phyloP scores from a whole-genome alignment of 37 sponge, comb jelly and placozoan genomes.

The Mnemiopsis leidyi region DNA sequence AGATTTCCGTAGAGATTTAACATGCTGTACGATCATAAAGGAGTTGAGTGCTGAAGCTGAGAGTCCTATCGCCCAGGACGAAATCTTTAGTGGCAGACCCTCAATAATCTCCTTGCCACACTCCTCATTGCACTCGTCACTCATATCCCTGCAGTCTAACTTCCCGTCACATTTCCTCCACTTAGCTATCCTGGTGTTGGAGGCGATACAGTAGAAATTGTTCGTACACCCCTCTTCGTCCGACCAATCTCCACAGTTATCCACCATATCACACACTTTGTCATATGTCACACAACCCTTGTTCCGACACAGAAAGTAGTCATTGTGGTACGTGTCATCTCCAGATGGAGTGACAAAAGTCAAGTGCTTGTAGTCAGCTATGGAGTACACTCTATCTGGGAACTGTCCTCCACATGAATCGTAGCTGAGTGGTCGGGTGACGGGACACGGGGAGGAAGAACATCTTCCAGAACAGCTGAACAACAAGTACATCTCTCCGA shows the following conservation, averaged over 20 bases:
- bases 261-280: neutral
- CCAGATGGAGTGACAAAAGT: neutral
- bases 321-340: neutral
- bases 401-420: neutral
- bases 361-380: neutral
- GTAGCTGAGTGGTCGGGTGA: neutral
- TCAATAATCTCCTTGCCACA: neutral
- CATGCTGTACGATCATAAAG: too few relatives aligned
- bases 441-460: neutral
- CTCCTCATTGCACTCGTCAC: neutral
- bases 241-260: neutral
- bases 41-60: too few relatives aligned
- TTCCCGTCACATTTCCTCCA: neutral
- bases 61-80: neutral
- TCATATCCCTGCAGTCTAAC: neutral
- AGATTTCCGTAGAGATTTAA: too few relatives aligned
- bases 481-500: neutral
- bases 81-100: neutral
- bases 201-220: neutral
- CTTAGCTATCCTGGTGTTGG: neutral
- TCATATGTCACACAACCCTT: neutral
- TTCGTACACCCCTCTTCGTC: neutral
- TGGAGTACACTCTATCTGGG: neutral
- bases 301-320: neutral
- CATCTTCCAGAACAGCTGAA: neutral